Conservation (phyloP, 1,140 invertebrate genomes). For the Luehdorfia chinensis region DNA sequence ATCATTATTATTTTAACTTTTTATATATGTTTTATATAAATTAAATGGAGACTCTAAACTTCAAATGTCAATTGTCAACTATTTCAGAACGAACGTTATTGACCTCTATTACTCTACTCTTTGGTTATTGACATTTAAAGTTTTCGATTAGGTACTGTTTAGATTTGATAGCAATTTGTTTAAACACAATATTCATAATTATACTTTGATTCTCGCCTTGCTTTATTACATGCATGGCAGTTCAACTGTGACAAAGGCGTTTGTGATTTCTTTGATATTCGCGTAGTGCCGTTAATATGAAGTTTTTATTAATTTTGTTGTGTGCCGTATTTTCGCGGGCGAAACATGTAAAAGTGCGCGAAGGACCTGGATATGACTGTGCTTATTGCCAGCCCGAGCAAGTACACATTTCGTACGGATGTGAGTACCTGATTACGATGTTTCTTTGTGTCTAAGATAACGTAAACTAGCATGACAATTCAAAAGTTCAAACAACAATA, state of each 20-base stretch:
- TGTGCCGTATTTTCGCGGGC: conserved; percentile 6
- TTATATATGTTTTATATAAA: too few relatives aligned
- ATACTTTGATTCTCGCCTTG: neutral
- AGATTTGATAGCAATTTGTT: conserved; percentile 6
- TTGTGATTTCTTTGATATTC: conserved; percentile 3
- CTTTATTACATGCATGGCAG: conserved; percentile 1
- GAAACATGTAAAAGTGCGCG: conserved; percentile 12
- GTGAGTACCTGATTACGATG: conserved; percentile 32
- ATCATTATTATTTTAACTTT: too few relatives aligned
- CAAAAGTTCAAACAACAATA: neutral
- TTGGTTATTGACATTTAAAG: conserved; percentile 3
- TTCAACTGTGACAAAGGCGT: conserved; percentile 9
- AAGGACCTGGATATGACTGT: conserved; percentile 37
- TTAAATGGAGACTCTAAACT: too few relatives aligned
- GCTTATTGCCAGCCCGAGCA: conserved; percentile 56
- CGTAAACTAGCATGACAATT: conserved; percentile 1
- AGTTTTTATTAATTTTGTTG: conserved; percentile 6
- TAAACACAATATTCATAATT: conserved; percentile 4
- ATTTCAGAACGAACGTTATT: neutral
- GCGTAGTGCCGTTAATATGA: neutral
- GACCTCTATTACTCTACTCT: neutral
- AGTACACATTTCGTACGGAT: conserved; percentile 58
- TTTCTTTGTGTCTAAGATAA: neutral
- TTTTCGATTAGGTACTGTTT: too few relatives aligned
- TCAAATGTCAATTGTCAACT: neutral